phyloP scores from a whole-genome alignment of 2,113 vertebrate species.

The Panthera tigris region DNA sequence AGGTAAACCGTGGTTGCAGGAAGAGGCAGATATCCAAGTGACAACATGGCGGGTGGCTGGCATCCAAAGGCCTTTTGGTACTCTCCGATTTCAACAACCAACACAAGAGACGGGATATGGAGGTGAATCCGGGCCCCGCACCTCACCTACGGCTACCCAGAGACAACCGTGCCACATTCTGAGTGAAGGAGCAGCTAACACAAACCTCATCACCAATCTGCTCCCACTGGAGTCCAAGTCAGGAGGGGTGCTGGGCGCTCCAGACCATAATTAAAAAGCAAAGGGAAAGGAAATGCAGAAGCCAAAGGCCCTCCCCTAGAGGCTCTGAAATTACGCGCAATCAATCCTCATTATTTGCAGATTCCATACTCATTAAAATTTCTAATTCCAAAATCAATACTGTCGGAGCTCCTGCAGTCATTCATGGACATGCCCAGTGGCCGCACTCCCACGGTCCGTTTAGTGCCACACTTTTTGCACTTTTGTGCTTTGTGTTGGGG shows the following conservation, averaged over 20 bases:
- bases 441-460: neutral
- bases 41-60: neutral
- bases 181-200: neutral
- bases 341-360: neutral
- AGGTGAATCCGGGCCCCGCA: neutral
- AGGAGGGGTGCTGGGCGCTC: neutral
- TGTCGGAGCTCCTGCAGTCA: neutral
- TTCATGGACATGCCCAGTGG: fast-evolving
- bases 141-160: neutral
- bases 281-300: neutral
- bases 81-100: neutral
- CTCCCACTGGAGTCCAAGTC: neutral
- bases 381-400: neutral
- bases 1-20: neutral
- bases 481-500: neutral
- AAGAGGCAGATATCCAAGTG: neutral
- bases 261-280: neutral
- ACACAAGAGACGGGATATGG: neutral
- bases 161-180: fast-evolving
- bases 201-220: neutral
- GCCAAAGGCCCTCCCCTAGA: too few relatives aligned
- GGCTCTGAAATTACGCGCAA: neutral
- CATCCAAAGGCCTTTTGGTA: neutral
- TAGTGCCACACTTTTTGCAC: neutral
- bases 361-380: neutral